Conservation (phyloP, 2,113 vertebrate species). For the Oreochromis tanganicae region DNA sequence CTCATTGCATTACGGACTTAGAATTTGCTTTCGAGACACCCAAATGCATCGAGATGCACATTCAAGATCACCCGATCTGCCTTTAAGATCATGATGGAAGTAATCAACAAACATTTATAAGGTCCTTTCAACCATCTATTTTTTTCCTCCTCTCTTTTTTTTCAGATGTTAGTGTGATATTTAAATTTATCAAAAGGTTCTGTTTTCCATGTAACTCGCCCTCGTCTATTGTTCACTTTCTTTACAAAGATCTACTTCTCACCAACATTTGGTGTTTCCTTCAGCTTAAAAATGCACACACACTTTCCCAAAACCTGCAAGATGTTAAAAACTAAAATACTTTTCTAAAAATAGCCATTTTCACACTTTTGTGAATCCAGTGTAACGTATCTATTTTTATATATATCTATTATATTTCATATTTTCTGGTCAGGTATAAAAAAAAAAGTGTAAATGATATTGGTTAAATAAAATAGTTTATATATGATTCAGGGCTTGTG, state of each 20-base stretch:
- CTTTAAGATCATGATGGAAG: slow-evolving; percentile 16
- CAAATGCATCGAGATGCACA: slow-evolving; percentile 37
- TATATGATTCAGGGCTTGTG: background rate
- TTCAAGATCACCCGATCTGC: background rate
- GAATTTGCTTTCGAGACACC: background rate
- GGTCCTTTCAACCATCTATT: background rate
- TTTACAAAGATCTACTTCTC: background rate
- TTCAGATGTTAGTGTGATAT: background rate
- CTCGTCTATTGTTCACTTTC: background rate
- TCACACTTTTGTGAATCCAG: background rate
- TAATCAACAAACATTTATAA: slow-evolving; percentile 63
- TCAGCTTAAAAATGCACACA: background rate
- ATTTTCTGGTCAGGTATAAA: background rate
- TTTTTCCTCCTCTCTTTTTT: background rate
- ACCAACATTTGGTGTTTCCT: background rate
- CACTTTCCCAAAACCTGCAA: background rate
- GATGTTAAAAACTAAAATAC: background rate
- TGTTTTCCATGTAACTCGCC: background rate
- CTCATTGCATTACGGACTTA: slow-evolving; percentile 23
- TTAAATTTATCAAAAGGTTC: background rate
- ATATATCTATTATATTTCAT: background rate
- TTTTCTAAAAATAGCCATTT: background rate
- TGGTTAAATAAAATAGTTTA: background rate
- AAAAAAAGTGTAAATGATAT: background rate
- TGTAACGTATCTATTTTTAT: background rate